Conservation (phyloP, 2,113 vertebrate genomes). For the Varanus salvator region DNA sequence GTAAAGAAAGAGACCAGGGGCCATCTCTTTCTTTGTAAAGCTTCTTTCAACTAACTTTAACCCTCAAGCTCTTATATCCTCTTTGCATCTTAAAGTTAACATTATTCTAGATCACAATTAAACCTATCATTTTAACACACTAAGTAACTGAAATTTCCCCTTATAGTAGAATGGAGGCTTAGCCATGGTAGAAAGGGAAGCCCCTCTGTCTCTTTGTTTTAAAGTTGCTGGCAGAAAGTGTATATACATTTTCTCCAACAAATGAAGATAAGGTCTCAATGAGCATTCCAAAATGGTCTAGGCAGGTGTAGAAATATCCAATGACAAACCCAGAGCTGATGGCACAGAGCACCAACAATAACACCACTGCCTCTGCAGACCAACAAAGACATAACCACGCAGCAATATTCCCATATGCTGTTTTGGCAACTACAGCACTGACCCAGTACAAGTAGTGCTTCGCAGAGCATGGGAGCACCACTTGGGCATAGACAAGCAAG, state of each 20-base stretch:
- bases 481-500: background rate
- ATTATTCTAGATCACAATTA: background rate
- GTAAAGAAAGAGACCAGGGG: slow-evolving; percentile 55
- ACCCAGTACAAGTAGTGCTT: background rate
- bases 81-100: slow-evolving; percentile 30
- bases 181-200: background rate
- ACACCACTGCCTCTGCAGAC: background rate
- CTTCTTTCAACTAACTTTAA: slow-evolving; percentile 34
- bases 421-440: background rate
- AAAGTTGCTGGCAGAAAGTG: background rate
- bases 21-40: slow-evolving; percentile 31
- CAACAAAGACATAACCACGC: background rate
- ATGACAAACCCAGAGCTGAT: background rate
- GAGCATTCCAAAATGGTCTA: background rate
- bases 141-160: background rate
- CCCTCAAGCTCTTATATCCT: background rate
- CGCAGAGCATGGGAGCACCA: background rate
- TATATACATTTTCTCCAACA: background rate
- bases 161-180: background rate
- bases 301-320: background rate
- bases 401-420: background rate
- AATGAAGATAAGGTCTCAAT: background rate
- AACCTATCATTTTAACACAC: background rate
- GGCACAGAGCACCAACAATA: background rate
- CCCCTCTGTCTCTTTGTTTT: background rate